phyloP scores from a whole-genome alignment of 2,113 vertebrate genomes.

The Larimichthys polyactis region DNA sequence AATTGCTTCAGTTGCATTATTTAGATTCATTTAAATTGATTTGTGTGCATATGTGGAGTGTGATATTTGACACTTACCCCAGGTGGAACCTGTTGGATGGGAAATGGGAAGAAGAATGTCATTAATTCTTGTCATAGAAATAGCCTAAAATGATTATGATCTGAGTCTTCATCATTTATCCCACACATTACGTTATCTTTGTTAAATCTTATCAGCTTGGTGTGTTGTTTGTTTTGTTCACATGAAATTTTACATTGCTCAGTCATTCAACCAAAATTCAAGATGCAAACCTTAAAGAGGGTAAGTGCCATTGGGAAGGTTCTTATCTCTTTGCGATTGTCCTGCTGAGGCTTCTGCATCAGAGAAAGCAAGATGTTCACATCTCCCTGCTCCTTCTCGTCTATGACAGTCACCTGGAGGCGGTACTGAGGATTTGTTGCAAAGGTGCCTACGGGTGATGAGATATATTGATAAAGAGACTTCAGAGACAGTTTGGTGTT shows the following conservation, averaged over 20 bases:
- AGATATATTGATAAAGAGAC: not conserved
- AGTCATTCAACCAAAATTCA: not conserved
- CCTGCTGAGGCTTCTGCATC: constrained; percentile 50
- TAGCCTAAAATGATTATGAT: not conserved
- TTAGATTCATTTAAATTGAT: too few relatives aligned
- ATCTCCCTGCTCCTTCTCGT: constrained; percentile 22
- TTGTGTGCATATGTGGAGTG: not conserved
- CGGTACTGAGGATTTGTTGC: constrained; percentile 64
- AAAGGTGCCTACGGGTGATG: constrained; percentile 28
- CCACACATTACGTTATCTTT: not conserved
- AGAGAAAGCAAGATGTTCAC: constrained; percentile 61
- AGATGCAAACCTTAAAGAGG: constrained; percentile 43
- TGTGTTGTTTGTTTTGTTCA: not conserved
- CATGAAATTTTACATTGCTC: not conserved
- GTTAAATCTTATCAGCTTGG: not conserved
- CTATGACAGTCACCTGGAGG: constrained; percentile 27
- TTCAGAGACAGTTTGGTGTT: not conserved
- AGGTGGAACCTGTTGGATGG: constrained; percentile 54
- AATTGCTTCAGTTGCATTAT: not conserved
- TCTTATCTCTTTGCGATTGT: not conserved
- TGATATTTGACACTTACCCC: constrained; percentile 49
- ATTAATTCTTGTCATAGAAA: constrained; percentile 1
- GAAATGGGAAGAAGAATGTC: not conserved
- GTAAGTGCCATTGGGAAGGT: not conserved
- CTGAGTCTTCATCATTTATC: too few relatives aligned